These are phyloP conservation scores for Eupithecia inturbata DNA, from an alignment of 2,888 invertebrate species.

Conservation along the genomic window DNA sequence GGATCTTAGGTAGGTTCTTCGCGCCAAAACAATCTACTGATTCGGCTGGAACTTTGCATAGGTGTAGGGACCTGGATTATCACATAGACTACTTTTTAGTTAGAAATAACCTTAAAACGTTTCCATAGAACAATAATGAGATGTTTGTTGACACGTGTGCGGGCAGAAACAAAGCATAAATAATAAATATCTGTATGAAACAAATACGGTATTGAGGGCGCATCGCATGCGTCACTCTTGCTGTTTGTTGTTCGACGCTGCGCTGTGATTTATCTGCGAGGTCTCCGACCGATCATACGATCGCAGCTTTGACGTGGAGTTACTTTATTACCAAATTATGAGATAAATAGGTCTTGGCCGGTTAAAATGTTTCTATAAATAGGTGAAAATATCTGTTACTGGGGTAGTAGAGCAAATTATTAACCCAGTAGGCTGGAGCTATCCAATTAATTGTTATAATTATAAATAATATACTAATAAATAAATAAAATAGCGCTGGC, in stretches of 20 bases:
- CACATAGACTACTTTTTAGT: not conserved
- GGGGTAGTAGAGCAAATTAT: not conserved
- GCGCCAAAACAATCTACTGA: not conserved
- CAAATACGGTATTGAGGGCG: conserved; percentile 19
- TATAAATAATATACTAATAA: too few relatives aligned
- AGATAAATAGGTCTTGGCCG: not conserved
- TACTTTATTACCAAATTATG: conserved; percentile 1
- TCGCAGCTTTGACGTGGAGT: conserved; percentile 1
- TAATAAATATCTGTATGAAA: conserved; percentile 2
- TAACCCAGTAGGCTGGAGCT: not conserved
- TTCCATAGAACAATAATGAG: not conserved
- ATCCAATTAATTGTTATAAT: not conserved
- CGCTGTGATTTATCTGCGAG: conserved; percentile 12
- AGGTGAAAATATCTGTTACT: not conserved
- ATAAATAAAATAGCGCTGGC: too few relatives aligned
- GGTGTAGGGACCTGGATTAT: not conserved
- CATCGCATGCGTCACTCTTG: conserved; percentile 21
- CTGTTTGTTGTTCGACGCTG: conserved; percentile 22
- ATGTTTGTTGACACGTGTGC: not conserved
- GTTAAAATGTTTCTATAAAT: not conserved
- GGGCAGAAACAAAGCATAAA: not conserved
- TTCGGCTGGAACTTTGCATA: not conserved
- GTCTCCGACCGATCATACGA: conserved; percentile 15
- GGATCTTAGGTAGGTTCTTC: not conserved
- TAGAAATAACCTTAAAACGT: not conserved